These are phyloP conservation scores for Diploscapter pachys DNA, from an alignment of 1,140 invertebrate genomes.

Conservation along the genomic window DNA sequence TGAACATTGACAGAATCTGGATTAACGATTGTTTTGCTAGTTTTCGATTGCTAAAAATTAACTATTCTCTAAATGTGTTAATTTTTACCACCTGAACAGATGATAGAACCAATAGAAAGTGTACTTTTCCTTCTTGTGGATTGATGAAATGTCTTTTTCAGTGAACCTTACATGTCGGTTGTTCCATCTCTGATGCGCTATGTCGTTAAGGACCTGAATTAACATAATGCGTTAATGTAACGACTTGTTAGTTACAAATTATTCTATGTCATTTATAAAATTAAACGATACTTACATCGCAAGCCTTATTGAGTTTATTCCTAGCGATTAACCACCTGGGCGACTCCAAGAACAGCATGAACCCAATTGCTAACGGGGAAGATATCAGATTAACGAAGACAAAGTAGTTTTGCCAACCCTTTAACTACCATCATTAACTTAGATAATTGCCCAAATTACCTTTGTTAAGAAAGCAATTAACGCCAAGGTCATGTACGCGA, in stretches of 20 bases:
- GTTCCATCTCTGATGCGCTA: constrained; percentile 53
- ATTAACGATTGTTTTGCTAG: constrained; percentile 51
- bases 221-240: too few species aligned
- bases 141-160: constrained; percentile 38
- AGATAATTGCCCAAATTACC: neutral
- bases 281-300: constrained; percentile 28
- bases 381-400: constrained; percentile 50
- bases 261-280: too few species aligned
- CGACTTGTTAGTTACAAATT: too few species aligned
- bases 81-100: constrained; percentile 36
- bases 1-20: constrained; percentile 51
- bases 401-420: constrained; percentile 51
- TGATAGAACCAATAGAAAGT: constrained; percentile 52
- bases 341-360: constrained; percentile 49
- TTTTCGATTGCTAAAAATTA: constrained; percentile 27
- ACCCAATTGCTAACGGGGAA: constrained; percentile 48
- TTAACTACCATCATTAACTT: neutral
- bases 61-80: too few species aligned
- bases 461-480: constrained; percentile 51
- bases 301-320: constrained; percentile 45
- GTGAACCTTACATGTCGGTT: constrained; percentile 49
- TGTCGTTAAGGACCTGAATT: constrained; percentile 41
- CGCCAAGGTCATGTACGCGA: constrained; percentile 49
- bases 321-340: constrained; percentile 51
- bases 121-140: constrained; percentile 35